These are phyloP conservation scores for Muntiacus muntjak DNA, from an alignment of 2,113 vertebrate species.

Conservation along the genomic window DNA sequence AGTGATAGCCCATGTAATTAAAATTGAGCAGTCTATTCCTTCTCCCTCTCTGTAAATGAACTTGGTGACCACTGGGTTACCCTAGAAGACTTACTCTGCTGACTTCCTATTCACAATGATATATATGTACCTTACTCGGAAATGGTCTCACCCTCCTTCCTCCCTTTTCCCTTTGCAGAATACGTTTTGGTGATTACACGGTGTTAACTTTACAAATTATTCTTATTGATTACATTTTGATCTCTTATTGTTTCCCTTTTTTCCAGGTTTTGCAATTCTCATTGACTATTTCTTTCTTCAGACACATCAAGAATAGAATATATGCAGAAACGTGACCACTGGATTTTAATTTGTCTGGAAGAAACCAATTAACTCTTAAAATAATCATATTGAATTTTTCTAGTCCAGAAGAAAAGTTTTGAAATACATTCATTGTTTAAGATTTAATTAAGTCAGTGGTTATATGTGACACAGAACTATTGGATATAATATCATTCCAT, in stretches of 20 bases:
- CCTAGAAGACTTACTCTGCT: not conserved
- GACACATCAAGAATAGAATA: slow-evolving; percentile 48
- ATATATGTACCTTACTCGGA: not conserved
- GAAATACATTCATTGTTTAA: not conserved
- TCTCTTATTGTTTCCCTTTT: not conserved
- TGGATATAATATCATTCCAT: not conserved
- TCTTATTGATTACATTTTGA: not conserved
- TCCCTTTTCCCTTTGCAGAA: not conserved
- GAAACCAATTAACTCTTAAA: slow-evolving; percentile 1
- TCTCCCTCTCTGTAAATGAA: not conserved
- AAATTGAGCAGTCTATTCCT: not conserved
- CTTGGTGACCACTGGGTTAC: not conserved
- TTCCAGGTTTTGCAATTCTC: slow-evolving; percentile 63
- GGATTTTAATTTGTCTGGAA: not conserved
- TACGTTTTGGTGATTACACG: not conserved
- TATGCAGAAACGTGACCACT: slow-evolving; percentile 5
- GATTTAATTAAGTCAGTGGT: not conserved
- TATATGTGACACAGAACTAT: not conserved
- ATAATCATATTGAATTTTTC: not conserved
- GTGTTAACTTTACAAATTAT: not conserved
- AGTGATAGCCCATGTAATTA: not conserved
- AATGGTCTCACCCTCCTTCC: not conserved
- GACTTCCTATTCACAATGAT: not conserved
- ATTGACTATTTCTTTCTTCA: slow-evolving; percentile 16
- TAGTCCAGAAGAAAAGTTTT: not conserved